Evolutionary conservation across 2,888 invertebrate genomes (phyloP), one percentile per base, ranked within the genome.

Genomic region (Apodemia duryi): DNA sequence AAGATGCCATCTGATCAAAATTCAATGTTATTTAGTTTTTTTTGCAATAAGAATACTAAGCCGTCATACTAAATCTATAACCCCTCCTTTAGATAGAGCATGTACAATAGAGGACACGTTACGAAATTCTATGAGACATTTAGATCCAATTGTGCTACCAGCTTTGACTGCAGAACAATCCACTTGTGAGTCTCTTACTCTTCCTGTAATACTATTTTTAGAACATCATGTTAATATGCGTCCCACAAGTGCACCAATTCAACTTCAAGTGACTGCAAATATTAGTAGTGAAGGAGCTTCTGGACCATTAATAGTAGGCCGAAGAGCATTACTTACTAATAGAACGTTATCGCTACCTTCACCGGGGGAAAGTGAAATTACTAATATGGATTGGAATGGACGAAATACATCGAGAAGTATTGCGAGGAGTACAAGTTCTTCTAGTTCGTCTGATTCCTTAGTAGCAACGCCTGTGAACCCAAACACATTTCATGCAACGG

Each of bases 161-260:
- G 88, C 89, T 63, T 80, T 90, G 69, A 75, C 83, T 3, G 71
- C 82, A 3, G 80, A 84, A 67, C 82, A 86, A 68, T 73, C 82
- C 28, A 73, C 79, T 10, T 82, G 83, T 69, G 89, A 90, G 70
- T 86, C 85, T 35, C 74, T 91, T 52, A 91, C 91, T 13, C 75
- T 91, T 69, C 91, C 91, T 60, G 91, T 91, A 62, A 90, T 91
- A 75, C 77, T 91, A 61, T 91, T 91, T 73, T 75, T 91, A 69
- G 91, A 91, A 69, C 88, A 88, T 72, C 85, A 90, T 69, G 85
- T 89, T 57, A 88, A 91, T 67, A 83, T 89, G 83, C 78, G 91
- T 52, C 91, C 91, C 43, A 89, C 89, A 0, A 91, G 89, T 73
- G 88, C 90, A 11, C 91, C 91, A 2, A 87, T 91, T 76, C 91